phyloP scores from a whole-genome alignment of 2,113 vertebrate species.

The Actenoides lindsayi region DNA sequence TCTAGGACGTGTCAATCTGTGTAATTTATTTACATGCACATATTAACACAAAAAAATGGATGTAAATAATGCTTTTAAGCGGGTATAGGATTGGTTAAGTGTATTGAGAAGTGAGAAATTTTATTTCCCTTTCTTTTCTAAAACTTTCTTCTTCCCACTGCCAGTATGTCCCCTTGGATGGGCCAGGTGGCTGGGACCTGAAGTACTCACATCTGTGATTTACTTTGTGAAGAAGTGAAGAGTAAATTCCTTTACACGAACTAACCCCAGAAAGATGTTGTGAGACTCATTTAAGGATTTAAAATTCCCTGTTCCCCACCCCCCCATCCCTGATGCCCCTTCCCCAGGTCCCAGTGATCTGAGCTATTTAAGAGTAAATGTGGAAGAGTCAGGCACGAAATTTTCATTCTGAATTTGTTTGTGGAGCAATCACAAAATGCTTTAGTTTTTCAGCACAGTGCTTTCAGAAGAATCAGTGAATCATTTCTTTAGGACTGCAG shows the following conservation, averaged over 20 bases:
- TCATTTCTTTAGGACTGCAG: neutral
- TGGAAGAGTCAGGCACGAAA: neutral
- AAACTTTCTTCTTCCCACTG: accelerated
- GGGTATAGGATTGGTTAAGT: neutral
- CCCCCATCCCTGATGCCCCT: too few species aligned
- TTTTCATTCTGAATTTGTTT: neutral
- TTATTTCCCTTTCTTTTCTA: neutral
- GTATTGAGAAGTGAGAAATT: neutral
- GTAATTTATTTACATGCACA: neutral
- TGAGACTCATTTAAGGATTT: neutral
- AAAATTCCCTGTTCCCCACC: neutral
- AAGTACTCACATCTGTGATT: neutral
- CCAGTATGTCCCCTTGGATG: neutral
- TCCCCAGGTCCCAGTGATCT: neutral
- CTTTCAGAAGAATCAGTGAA: neutral
- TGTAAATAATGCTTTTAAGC: neutral
- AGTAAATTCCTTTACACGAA: neutral
- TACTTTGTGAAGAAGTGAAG: neutral
- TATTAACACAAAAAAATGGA: neutral
- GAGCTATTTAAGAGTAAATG: neutral
- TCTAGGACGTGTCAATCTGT: neutral
- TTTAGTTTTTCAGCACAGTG: neutral
- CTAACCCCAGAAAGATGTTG: neutral
- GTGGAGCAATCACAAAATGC: neutral
- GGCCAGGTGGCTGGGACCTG: neutral